A percentile compares a stretch with the other conserved stretches of the same genome.
These are phyloP conservation scores for Ernsta delagoae DNA, from an alignment of 2,888 invertebrate genomes.

Conservation along the genomic window DNA sequence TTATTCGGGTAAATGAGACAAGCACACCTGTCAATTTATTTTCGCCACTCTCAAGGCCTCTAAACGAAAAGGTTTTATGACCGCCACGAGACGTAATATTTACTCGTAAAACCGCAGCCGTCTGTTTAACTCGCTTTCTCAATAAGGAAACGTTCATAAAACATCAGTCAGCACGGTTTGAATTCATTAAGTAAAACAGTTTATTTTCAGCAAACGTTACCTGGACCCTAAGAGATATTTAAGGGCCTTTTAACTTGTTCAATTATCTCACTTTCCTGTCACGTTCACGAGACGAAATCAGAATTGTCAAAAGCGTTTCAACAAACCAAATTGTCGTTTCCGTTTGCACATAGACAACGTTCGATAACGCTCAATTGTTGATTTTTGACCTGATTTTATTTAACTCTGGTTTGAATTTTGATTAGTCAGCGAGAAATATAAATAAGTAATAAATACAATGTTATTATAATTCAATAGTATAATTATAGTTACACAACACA, in stretches of 20 bases:
- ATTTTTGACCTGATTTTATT: not conserved
- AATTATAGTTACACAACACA: no score
- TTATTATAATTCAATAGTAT: no score
- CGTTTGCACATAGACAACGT: not conserved
- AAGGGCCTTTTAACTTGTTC: conserved; percentile 22
- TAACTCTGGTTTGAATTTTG: not conserved
- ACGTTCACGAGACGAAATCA: conserved; percentile 4
- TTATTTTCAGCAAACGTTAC: not conserved
- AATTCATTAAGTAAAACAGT: not conserved
- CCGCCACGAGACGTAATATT: not conserved
- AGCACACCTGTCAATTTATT: conserved; percentile 5
- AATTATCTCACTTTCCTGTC: conserved; percentile 30
- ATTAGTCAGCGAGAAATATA: not conserved
- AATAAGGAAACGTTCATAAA: not conserved
- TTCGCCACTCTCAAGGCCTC: not conserved
- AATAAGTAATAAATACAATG: not conserved
- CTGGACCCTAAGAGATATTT: conserved; percentile 12
- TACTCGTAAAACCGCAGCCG: not conserved
- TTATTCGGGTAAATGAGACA: not conserved
- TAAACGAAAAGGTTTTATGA: not conserved
- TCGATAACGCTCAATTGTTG: conserved; percentile 13
- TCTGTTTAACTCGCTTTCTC: not conserved
- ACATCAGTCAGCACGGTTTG: not conserved
- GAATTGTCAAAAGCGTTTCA: conserved; percentile 25
- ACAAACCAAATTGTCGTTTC: conserved; percentile 25